Base-by-base conservation (phyloP, 2,888 invertebrate genomes). In the Lasioglossum calceatum region DNA sequence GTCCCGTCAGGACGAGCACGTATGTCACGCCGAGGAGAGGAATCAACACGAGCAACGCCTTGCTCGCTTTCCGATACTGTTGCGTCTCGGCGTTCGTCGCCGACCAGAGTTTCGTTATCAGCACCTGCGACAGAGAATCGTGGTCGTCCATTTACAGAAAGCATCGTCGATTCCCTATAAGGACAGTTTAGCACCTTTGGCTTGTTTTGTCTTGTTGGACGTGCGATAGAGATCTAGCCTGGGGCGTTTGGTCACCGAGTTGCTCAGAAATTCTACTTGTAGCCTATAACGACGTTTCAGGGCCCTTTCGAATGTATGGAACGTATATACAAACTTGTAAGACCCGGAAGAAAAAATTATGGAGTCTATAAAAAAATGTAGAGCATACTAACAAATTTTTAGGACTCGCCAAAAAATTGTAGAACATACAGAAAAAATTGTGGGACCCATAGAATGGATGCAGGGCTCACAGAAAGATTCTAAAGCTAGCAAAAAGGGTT, bases 11-110 rank as follows among this genome's bases (percentile, higher is more conserved):
- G 84, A 99, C 97, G 87, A 98, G 96, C 88, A 99, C 96, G 95
- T 99, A 99, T 1, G 98, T 99, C 91, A 98, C 97, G 75, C 99
- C 99, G 88, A 99, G 96, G 81, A 99, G 96, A n/a, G 99, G 99
- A 94, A 99, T 98, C 73, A 99, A 96, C 42, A 99, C 98, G 44
- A 99, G 96, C 58, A 99, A 96, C 0, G 99, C 99, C 95, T 99
- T 99, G 12, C 98, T 98, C 0, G 98, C 98, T 95, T 98, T 98
- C 88, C 98, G 96, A 95, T 98, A 98, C 95, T 99, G 99, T 92
- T 98, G 98, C 7, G 98, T 98, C 95, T 99, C 99, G 77, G 98
- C 96, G 1, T 98, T 98, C 94, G 98, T 98, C 27, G 99, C 98
- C 36, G 99, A 98, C 76, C 98, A 97, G 8, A 99, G 96, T 94